Evolutionary conservation across 1,140 invertebrate genomes (phyloP).

Genomic region (Ganaspis sp.): DNA sequence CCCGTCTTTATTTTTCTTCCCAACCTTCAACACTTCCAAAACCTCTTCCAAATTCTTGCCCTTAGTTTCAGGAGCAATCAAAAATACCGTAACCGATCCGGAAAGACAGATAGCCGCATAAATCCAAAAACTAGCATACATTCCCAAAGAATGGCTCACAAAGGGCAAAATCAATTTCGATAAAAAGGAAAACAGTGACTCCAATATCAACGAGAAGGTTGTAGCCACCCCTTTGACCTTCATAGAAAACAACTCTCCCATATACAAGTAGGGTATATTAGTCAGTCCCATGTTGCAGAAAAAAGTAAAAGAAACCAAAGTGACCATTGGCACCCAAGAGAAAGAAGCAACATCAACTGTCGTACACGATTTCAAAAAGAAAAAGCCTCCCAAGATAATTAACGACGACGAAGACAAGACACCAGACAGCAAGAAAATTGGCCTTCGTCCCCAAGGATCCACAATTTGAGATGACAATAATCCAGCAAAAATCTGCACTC

Average conservation of each 20-base stretch:
- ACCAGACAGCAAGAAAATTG: conserved; percentile 81
- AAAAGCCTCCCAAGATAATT: conserved; percentile 75
- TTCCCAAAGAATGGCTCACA: conserved; percentile 77
- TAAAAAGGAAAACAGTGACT: conserved; percentile 78
- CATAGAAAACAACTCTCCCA: conserved; percentile 35
- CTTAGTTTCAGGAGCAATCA: neutral
- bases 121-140: conserved; percentile 82
- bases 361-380: conserved; percentile 69
- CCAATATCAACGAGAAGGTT: conserved; percentile 54
- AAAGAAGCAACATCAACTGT: conserved; percentile 57
- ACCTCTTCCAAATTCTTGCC: conserved; percentile 78
- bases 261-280: conserved; percentile 75
- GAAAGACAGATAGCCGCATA: conserved; percentile 80
- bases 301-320: conserved; percentile 66
- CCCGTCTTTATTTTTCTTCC: conserved; percentile 29
- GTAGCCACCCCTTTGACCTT: neutral
- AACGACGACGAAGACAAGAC: conserved; percentile 77
- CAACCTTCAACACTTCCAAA: conserved; percentile 66
- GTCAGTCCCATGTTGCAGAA: conserved; percentile 76
- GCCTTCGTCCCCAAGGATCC: conserved; percentile 83
- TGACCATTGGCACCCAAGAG: conserved; percentile 66
- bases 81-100: conserved; percentile 78
- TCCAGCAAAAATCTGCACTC: conserved; percentile 81
- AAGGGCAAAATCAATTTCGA: conserved; percentile 78
- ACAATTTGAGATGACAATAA: conserved; percentile 81